A percentile compares a stretch with the other conserved stretches of the same genome.
Evolutionary conservation across 2,797 vertebrate species (phyloP).

Genomic region (Eulemur albifrons): DNA sequence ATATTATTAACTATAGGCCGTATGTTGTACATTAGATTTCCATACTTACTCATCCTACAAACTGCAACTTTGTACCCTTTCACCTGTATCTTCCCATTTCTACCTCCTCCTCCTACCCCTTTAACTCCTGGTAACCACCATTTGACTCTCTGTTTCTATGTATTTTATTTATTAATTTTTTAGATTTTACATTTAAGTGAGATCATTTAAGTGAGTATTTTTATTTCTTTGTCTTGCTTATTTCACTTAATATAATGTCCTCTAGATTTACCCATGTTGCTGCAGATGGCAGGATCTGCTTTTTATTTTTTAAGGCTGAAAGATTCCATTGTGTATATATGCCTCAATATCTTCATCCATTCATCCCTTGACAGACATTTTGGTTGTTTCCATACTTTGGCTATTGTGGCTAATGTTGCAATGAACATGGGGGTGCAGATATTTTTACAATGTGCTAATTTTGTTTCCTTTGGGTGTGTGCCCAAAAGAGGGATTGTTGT

Average conservation of each 20-base stretch:
- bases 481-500: background rate
- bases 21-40: background rate
- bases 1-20: background rate
- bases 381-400: background rate
- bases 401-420: background rate
- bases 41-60: background rate
- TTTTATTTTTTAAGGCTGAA: background rate
- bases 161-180: background rate
- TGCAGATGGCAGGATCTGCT: background rate
- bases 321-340: background rate
- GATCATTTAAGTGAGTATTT: background rate
- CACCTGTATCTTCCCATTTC: background rate
- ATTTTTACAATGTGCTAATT: background rate
- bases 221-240: background rate
- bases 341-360: background rate
- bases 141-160: background rate
- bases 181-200: background rate
- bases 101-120: fast-evolving
- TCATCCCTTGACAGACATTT: background rate
- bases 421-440: background rate
- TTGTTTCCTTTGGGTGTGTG: background rate
- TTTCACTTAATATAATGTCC: background rate
- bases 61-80: background rate
- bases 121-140: background rate
- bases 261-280: background rate